Percentiles rank a stretch among this genome's conserved stretches.
These are phyloP conservation scores for Pomatorhinus ruficollis DNA, from an alignment of 2,113 vertebrate species.

Conservation along the genomic window DNA sequence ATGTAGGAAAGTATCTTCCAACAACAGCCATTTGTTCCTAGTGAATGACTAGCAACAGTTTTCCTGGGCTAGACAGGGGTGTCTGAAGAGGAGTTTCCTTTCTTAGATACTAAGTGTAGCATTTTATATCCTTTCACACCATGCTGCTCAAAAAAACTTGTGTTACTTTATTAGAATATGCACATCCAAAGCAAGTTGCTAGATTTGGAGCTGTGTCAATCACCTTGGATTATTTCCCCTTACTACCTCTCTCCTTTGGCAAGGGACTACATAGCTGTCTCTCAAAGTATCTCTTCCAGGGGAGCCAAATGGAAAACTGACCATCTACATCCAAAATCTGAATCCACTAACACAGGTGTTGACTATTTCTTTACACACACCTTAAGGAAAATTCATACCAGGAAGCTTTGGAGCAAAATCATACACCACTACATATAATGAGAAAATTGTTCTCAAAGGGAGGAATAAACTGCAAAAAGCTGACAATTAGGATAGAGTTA, in stretches of 20 bases:
- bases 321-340: neutral
- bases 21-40: neutral
- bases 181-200: neutral
- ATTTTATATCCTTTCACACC: neutral
- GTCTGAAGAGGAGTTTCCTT: neutral
- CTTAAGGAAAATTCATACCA: neutral
- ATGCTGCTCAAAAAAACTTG: neutral
- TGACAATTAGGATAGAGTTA: neutral
- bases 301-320: neutral
- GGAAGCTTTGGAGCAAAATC: neutral
- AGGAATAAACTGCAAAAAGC: neutral
- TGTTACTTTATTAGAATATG: neutral
- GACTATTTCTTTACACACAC: neutral
- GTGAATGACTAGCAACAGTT: neutral
- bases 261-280: neutral
- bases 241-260: neutral
- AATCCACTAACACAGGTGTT: neutral
- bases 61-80: neutral
- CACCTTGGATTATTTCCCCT: neutral
- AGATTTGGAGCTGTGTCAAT: neutral
- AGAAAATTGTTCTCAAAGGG: neutral
- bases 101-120: neutral
- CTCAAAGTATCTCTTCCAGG: neutral
- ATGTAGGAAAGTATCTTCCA: neutral
- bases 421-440: neutral